Evolutionary conservation across 2,888 invertebrate species (phyloP).

Genomic region (Euplagia quadripunctaria): DNA sequence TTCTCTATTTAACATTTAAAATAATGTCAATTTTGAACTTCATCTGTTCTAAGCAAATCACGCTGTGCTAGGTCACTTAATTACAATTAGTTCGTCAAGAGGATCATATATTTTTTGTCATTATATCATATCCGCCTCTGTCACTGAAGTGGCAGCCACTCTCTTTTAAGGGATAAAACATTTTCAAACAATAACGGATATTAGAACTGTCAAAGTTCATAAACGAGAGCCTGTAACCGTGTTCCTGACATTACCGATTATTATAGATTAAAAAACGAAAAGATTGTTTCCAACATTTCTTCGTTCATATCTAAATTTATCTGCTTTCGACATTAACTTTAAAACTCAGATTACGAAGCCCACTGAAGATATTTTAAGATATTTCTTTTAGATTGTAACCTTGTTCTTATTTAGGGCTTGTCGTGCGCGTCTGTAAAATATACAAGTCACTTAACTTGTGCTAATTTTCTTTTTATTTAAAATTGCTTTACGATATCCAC

Average conservation of each 20-base stretch:
- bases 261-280: constrained; percentile 17
- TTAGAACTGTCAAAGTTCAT: constrained; percentile 64
- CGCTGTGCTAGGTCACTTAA: not conserved
- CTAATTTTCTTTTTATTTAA: not conserved
- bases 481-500: not conserved
- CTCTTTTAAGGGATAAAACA: constrained; percentile 56
- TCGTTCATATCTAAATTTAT: constrained; percentile 10
- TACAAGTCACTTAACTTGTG: not conserved
- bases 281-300: constrained; percentile 14
- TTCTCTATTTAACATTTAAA: not conserved
- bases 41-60: not conserved
- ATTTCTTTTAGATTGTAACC: not conserved
- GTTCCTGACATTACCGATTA: constrained; percentile 30
- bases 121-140: constrained; percentile 42
- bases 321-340: constrained; percentile 31
- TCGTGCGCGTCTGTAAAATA: not conserved
- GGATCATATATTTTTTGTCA: constrained; percentile 34
- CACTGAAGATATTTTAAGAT: not conserved
- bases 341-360: constrained; percentile 14
- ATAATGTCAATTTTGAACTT: not conserved
- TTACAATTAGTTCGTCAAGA: constrained; percentile 24
- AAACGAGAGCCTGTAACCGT: constrained; percentile 38
- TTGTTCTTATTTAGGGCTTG: not conserved
- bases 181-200: constrained; percentile 67
- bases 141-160: constrained; percentile 40